These are phyloP conservation scores for Muntiacus muntjak DNA, from an alignment of 2,113 vertebrate genomes.

Conservation along the genomic window DNA sequence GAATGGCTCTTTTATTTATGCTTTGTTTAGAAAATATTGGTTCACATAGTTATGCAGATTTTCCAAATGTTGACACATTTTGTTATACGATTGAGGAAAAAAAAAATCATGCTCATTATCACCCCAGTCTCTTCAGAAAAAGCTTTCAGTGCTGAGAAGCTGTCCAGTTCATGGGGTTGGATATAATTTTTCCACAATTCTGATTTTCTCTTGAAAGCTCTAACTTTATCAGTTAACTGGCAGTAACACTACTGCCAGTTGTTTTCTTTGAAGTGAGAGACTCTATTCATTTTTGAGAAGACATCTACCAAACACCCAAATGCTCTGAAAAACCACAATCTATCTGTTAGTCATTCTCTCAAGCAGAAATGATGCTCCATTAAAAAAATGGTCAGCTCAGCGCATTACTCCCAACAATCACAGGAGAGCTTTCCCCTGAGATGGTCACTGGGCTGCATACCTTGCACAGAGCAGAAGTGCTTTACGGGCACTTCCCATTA, in stretches of 20 bases:
- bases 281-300: not conserved
- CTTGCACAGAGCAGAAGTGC: not conserved
- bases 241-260: not conserved
- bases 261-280: not conserved
- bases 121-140: not conserved
- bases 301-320: not conserved
- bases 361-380: not conserved
- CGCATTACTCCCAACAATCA: not conserved
- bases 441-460: not conserved
- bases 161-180: not conserved
- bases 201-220: not conserved
- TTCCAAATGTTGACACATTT: not conserved
- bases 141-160: not conserved
- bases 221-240: not conserved
- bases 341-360: not conserved
- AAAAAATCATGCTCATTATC: not conserved
- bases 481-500: not conserved
- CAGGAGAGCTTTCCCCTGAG: not conserved
- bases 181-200: not conserved
- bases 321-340: not conserved
- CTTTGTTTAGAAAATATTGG: conserved; percentile 21
- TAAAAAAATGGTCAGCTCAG: not conserved
- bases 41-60: not conserved
- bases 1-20: not conserved
- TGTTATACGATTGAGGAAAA: not conserved